These are phyloP conservation scores for Abrostola triplasia DNA, from an alignment of 2,888 invertebrate genomes.

Conservation along the genomic window DNA sequence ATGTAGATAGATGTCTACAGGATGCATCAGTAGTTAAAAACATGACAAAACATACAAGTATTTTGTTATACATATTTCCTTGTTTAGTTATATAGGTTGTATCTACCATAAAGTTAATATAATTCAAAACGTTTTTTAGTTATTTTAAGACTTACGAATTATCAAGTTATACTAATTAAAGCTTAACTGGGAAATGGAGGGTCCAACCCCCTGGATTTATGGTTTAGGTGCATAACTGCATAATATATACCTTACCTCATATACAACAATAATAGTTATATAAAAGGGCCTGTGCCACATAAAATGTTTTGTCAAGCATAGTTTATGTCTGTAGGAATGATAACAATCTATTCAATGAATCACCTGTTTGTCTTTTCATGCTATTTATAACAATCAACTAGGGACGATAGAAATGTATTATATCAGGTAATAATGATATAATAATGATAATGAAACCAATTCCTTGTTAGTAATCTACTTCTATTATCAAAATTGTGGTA, in stretches of 20 bases:
- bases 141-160: too few relatives aligned
- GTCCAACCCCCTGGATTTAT: too few relatives aligned
- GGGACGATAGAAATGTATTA: background rate
- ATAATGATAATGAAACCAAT: too few relatives aligned
- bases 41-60: background rate
- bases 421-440: background rate
- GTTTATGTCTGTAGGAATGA: slow-evolving; percentile 14
- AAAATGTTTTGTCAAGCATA: slow-evolving; percentile 4
- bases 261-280: background rate
- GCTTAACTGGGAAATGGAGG: too few relatives aligned
- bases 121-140: too few relatives aligned
- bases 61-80: background rate
- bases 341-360: slow-evolving; percentile 25
- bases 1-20: too few relatives aligned
- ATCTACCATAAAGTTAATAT: too few relatives aligned
- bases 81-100: too few relatives aligned
- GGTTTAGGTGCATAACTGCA: background rate
- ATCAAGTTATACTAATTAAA: too few relatives aligned
- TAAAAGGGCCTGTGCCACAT: background rate
- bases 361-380: slow-evolving; percentile 5
- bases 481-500: too few relatives aligned
- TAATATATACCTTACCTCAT: background rate
- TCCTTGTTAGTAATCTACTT: too few relatives aligned
- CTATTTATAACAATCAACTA: slow-evolving; percentile 22
- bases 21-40: too few relatives aligned